Base-by-base conservation (phyloP, 2,113 vertebrate genomes). In the Brachypodius melanocephalos region DNA sequence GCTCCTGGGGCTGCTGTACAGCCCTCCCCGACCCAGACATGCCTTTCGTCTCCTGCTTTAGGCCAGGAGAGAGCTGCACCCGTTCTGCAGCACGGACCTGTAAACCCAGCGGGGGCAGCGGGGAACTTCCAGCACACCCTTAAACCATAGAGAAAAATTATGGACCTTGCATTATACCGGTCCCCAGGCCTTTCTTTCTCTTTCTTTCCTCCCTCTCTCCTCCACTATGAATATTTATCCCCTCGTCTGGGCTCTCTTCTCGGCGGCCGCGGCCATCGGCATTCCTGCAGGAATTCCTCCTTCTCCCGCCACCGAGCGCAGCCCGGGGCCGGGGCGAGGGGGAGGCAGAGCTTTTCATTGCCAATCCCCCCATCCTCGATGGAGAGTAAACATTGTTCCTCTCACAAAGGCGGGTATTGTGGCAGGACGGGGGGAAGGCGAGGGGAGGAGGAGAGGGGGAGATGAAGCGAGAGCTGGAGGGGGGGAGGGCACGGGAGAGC, bases 401-500 rank as follows among this genome's bases (percentile, higher is more conserved):
- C 85, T 82, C 59, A 97, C 96, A 97, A 96, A 97, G 96, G 67
- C 88, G 57, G 54, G 85, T n/a, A 97, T 97, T 97, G 96, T 97
- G 65, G 93, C 76, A 68, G 82, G 52, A 54, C 5, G 9, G 73
- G 83, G 87, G 86, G 36, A 61, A 77, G 77, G 90, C 31, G 17
- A n/a, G 84, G 10, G 89, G 89, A 77, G 92, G 85, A 72, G 92
- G 91, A 10, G 31, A 1, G 32, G 66, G 80, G 85, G 87, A 88
- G 84, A 82, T 71, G 84, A 49, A 96, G 92, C 52, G 71, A 4
- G 66, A 73, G 92, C 14, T 7, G 87, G 17, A 73, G 86, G 82
- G 82, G 87, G 79, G 65, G 81, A 78, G 73, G 85, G 86, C 80
- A 83, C 9, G 3, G 67, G 48, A 76, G 62, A 93, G 75, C 81